Evolutionary conservation across 2,113 vertebrate species (phyloP), one percentile per base, ranked within the genome.

Genomic region (Ailuropoda melanoleuca): DNA sequence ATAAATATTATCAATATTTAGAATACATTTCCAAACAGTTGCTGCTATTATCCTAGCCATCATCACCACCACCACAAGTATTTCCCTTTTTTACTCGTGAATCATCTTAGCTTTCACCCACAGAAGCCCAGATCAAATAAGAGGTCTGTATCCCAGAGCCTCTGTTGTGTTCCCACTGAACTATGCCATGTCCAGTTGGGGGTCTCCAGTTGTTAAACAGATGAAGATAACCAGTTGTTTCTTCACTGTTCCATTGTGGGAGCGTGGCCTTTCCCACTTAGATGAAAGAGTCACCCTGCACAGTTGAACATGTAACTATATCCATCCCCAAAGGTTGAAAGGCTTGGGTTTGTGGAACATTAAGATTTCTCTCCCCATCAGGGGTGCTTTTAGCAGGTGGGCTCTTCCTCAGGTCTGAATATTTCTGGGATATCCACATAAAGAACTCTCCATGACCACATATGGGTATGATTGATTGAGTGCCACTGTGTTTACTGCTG

Each of bases 401-500:
- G 15, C 4, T 80, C 68, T 90, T 68, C 86, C 46, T 77, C 34
- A 13, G 19, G 31, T 55, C 86, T 82, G 84, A 24, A 2, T 77
- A 75, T 93, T 78, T 86, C 88, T 91, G 95, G 90, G 95, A 81
- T 9, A 86, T 48, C 43, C 91, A 48, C 90, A 26, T 0, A 5
- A 95, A 75, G 89, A 97, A 84, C 95, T 37, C 78, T 95, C n/a
- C 17, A 15, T 53, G 88, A 64, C 95, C 72, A 68, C 72, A 56
- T 31, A 37, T 68, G 46, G 26, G 90, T 21, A 72, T 94, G 46
- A 95, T 3, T 85, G 74, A 94, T n/a, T 72, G 96, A 98, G 72
- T 97, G 78, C 74, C 66, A n/a, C 93, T 96, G 77, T 24, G 80
- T 96, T 90, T 93, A 93, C 91, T 78, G 17, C 82, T 58, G 46